A percentile compares a stretch with the other conserved stretches of the same genome.
Evolutionary conservation across 1,140 invertebrate genomes (phyloP).

Genomic region (Drosophila arawakana): DNA sequence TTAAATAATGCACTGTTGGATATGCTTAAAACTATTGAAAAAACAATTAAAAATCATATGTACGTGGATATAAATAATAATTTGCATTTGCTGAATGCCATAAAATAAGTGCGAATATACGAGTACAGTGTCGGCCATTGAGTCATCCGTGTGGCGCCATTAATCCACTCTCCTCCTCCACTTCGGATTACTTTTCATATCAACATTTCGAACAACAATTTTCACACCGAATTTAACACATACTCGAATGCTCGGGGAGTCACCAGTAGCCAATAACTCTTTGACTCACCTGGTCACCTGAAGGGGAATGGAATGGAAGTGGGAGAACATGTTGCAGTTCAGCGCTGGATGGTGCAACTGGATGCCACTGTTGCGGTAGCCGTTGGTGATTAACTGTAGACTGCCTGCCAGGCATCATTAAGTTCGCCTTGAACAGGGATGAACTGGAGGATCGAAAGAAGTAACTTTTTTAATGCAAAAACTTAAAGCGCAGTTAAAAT

Average conservation of each 20-base stretch:
- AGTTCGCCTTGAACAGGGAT: conserved; percentile 8
- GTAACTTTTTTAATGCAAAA: conserved; percentile 52
- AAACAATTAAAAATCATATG: conserved; percentile 5
- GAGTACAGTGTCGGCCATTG: conserved; percentile 10
- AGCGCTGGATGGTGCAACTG: background rate
- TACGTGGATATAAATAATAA: background rate
- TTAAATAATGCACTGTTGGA: background rate
- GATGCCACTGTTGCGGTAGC: conserved; percentile 34
- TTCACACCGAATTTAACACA: conserved; percentile 62
- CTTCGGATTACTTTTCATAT: background rate
- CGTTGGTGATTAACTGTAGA: conserved; percentile 51
- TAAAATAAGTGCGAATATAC: conserved; percentile 12
- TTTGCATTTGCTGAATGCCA: conserved; percentile 4
- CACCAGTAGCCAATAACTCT: conserved; percentile 51
- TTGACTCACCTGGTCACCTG: conserved; percentile 33
- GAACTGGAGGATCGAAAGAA: conserved; percentile 11
- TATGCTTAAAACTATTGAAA: background rate
- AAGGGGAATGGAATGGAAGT: conserved; percentile 27
- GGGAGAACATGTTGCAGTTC: conserved; percentile 20
- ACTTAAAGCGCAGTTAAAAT: conserved; percentile 71
- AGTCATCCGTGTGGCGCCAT: conserved; percentile 14
- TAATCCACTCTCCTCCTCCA: background rate
- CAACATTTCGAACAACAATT: conserved; percentile 38
- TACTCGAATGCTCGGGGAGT: conserved; percentile 33
- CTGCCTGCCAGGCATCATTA: conserved; percentile 50